Percentiles rank a stretch among this genome's conserved stretches.
These are phyloP conservation scores for Xestoiulus laeticollis DNA, from an alignment of 2,888 invertebrate genomes.

Conservation along the genomic window DNA sequence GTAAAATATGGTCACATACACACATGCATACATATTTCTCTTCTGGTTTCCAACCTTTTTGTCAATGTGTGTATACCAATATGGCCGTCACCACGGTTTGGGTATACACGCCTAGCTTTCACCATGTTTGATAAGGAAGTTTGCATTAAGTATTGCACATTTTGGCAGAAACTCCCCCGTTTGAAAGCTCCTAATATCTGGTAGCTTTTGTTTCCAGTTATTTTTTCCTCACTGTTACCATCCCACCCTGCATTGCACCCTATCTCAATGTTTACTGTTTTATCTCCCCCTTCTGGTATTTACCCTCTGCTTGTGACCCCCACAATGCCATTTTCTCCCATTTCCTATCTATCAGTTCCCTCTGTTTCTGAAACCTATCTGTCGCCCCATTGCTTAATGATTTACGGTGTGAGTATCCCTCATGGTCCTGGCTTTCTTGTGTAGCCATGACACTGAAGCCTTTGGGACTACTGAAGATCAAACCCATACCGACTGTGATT, in stretches of 20 bases:
- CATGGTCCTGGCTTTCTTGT: neutral
- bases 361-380: conserved; percentile 26
- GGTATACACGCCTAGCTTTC: no score
- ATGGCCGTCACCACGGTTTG: no score
- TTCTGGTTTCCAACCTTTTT: no score
- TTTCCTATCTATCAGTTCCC: neutral
- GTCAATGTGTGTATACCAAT: no score
- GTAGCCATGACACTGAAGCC: neutral
- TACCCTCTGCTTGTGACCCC: neutral
- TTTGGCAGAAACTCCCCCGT: neutral
- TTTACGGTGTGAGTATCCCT: conserved; percentile 12
- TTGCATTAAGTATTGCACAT: neutral
- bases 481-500: neutral
- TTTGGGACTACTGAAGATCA: neutral
- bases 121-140: neutral
- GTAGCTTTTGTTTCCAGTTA: neutral
- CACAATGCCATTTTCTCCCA: neutral
- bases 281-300: neutral
- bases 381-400: conserved; percentile 14
- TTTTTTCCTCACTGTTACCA: neutral
- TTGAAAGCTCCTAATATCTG: neutral
- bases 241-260: neutral
- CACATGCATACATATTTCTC: no score
- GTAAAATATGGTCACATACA: no score
- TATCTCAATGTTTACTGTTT: neutral